Percentiles rank a stretch among this genome's conserved stretches.
These are phyloP conservation scores for Dufourea novaeangliae DNA, from an alignment of 1,140 invertebrate species.

Conservation along the genomic window DNA sequence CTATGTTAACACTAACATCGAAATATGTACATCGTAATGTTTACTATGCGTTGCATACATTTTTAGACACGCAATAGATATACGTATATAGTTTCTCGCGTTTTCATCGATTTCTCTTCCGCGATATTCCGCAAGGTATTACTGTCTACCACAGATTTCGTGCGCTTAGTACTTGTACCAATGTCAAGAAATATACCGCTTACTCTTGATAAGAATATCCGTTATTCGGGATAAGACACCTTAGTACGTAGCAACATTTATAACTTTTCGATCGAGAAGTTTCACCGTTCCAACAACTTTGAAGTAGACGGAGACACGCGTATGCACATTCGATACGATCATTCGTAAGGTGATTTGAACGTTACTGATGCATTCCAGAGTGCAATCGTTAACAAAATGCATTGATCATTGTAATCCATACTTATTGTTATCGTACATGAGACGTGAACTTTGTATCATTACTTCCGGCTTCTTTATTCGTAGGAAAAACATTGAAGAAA, in stretches of 20 bases:
- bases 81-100: constrained; percentile 26
- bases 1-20: constrained; percentile 35
- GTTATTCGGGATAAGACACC: constrained; percentile 77
- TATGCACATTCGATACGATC: constrained; percentile 1
- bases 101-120: constrained; percentile 1
- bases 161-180: constrained; percentile 45
- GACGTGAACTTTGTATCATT: constrained; percentile 12
- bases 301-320: constrained; percentile 17
- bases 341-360: constrained; percentile 11
- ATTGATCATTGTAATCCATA: constrained; percentile 19
- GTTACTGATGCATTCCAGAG: constrained; percentile 35
- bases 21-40: constrained; percentile 33
- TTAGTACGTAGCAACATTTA: constrained; percentile 74
- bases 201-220: constrained; percentile 74
- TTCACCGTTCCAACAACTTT: neutral
- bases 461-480: neutral
- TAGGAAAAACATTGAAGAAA: constrained; percentile 31
- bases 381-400: neutral
- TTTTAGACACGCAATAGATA: constrained; percentile 25
- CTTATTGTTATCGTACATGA: constrained; percentile 11
- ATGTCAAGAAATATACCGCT: constrained; percentile 71
- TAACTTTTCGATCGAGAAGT: neutral
- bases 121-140: constrained; percentile 36
- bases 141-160: constrained; percentile 29
- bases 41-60: constrained; percentile 19